Base-by-base conservation (phyloP, 2,113 vertebrate genomes). In the Varanus salvator region DNA sequence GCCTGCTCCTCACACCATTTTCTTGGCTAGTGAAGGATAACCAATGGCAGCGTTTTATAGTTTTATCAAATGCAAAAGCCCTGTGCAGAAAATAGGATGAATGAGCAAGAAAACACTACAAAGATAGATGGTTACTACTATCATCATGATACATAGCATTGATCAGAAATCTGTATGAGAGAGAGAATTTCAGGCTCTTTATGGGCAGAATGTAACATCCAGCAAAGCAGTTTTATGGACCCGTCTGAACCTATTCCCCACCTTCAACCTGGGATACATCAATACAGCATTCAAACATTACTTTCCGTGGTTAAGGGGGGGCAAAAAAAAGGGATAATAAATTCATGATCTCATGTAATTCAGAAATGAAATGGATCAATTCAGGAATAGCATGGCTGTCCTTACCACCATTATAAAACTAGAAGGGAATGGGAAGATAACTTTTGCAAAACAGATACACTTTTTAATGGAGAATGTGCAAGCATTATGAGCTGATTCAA, bases 11-110 rank as follows among this genome's bases (percentile, higher is more conserved):
- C 94, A 97, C 97, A 96, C 98, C 98, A 95, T 96, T 97, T 87
- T 98, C 98, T 97, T 98, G 97, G 95, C 97, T 98, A 96, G 99
- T 98, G 92, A 98, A 99, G 92, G 99, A 98, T 89, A 99, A 97
- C 98, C 98, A 99, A 93, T 98, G 98, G 96, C 99, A 99, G 95
- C 97, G 95, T 96, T 97, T 98, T 93, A 92, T 97, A 93, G 95
- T 93, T 97, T 97, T 98, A 94, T 98, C 97, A 96, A 97, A 98
- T 96, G 97, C 97, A 97, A 98, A 98, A 90, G 97, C 97, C 97
- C 97, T 98, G 97, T 85, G 96, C 96, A 96, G 95, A 96, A 97
- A 90, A 96, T 94, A 90, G 23, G 23, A 75, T 93, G 82, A 95
- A 95, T 97, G 92, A 97, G 94, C 94, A 95, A 87, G 96, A 95